These are phyloP conservation scores for Thysanoteuthis rhombus DNA, from an alignment of 2,888 invertebrate species.

Conservation along the genomic window DNA sequence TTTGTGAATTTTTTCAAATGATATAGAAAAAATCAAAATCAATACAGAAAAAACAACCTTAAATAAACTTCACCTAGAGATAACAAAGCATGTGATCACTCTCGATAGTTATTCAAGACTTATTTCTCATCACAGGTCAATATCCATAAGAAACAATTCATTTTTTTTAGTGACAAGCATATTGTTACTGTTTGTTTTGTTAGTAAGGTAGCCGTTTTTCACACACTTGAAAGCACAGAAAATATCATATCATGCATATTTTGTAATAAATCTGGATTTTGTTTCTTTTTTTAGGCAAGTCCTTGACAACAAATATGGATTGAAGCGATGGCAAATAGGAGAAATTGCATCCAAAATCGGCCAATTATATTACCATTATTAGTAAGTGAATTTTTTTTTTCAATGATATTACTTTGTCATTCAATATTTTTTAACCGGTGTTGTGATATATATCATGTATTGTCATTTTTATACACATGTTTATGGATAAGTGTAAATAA, in stretches of 20 bases:
- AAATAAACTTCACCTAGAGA: background rate
- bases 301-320: conserved; percentile 90
- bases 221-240: too few species aligned
- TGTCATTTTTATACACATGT: too few species aligned
- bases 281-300: conserved; percentile 73
- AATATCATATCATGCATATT: too few species aligned
- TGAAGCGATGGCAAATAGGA: conserved; percentile 98
- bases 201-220: too few species aligned
- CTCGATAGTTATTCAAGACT: background rate
- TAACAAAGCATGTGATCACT: background rate
- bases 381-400: conserved; percentile 75
- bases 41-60: background rate
- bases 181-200: too few species aligned
- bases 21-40: background rate
- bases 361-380: conserved; percentile 97
- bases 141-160: background rate
- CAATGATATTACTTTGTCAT: background rate
- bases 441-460: too few species aligned
- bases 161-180: background rate
- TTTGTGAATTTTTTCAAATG: too few species aligned
- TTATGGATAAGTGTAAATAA: too few species aligned
- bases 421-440: background rate
- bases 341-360: conserved; percentile 99
- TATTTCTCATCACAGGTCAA: background rate
- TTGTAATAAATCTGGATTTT: background rate